A percentile compares a stretch with the other conserved stretches of the same genome.
Conservation (phyloP, 2,888 invertebrate species). For the Trichacis sp. region DNA sequence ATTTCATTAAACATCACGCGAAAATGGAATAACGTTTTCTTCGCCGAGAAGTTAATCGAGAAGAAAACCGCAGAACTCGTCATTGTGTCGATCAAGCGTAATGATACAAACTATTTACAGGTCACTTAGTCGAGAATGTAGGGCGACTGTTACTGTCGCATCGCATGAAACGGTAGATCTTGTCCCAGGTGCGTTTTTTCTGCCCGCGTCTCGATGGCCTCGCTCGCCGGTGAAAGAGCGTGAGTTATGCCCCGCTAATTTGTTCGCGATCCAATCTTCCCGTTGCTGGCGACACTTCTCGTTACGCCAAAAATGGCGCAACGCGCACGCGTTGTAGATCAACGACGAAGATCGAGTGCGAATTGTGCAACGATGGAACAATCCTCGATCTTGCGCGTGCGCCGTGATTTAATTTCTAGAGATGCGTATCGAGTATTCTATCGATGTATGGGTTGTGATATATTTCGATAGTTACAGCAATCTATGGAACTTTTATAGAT, state of each 20-base stretch:
- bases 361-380: neutral
- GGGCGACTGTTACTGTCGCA: conserved; percentile 21
- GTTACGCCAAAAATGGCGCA: neutral
- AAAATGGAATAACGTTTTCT: no score
- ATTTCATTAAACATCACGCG: no score
- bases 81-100: conserved; percentile 18
- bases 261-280: neutral
- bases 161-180: conserved; percentile 43
- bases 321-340: neutral
- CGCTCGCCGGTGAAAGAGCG: conserved; percentile 40
- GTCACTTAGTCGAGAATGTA: conserved; percentile 37
- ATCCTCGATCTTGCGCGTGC: no score
- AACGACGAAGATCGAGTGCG: neutral
- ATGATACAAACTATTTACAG: conserved; percentile 25
- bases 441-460: no score
- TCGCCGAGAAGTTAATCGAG: no score
- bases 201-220: conserved; percentile 44
- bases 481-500: no score
- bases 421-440: no score
- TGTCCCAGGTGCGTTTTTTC: conserved; percentile 49
- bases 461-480: no score
- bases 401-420: no score
- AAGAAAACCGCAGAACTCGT: no score
- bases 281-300: neutral
- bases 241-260: conserved; percentile 2